Conservation (phyloP, 2,113 vertebrate genomes). For the Sprattus sprattus region DNA sequence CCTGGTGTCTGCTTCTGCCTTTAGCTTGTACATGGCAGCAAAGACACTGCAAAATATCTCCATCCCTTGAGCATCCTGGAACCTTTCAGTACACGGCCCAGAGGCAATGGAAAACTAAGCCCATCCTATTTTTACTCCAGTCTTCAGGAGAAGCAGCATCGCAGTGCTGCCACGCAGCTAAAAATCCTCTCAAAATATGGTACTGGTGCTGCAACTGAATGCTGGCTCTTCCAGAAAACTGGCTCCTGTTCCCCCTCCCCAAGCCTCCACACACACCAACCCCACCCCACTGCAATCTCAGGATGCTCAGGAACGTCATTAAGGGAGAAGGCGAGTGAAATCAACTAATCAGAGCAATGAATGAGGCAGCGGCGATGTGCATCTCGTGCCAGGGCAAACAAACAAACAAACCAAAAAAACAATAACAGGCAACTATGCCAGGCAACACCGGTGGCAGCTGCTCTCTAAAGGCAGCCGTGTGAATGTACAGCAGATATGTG, state of each 20-base stretch:
- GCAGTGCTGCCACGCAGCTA: background rate
- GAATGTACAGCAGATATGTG: too few relatives aligned
- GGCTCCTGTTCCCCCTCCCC: background rate
- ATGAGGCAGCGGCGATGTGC: background rate
- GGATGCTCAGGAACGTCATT: background rate
- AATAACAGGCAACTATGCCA: too few relatives aligned
- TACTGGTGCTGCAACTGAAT: background rate
- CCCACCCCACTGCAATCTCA: background rate
- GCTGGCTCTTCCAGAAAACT: background rate
- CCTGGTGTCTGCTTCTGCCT: background rate
- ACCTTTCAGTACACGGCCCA: slow-evolving; percentile 44
- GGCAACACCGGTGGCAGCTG: too few relatives aligned
- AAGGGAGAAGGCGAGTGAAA: background rate
- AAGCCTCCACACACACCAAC: background rate
- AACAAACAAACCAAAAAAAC: background rate
- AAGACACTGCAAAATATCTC: slow-evolving; percentile 29
- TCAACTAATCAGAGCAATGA: background rate
- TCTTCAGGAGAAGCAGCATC: slow-evolving; percentile 34
- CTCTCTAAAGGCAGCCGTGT: too few relatives aligned
- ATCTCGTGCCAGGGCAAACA: background rate
- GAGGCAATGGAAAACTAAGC: slow-evolving; percentile 41
- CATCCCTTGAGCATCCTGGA: slow-evolving; percentile 44
- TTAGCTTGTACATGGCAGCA: slow-evolving; percentile 21
- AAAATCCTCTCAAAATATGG: background rate
- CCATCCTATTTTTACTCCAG: slow-evolving; percentile 41